Conservation (phyloP, 1,140 invertebrate species). For the Anadara kagoshimensis region DNA sequence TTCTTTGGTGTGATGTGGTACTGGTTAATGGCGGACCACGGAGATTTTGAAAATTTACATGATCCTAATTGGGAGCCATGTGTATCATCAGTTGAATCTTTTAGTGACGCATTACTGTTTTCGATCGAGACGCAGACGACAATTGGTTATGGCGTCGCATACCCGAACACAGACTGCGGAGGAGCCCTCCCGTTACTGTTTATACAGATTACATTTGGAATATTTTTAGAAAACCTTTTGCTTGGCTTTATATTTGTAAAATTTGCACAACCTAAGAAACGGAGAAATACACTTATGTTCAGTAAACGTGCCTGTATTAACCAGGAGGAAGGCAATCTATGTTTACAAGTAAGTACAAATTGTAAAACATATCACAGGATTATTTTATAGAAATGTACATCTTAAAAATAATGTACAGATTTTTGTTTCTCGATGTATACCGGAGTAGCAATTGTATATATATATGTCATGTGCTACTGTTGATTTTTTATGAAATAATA, state of each 20-base stretch:
- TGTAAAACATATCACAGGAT: not conserved
- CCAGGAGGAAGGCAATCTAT: conserved; percentile 85
- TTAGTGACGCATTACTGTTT: conserved; percentile 72
- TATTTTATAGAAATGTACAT: not conserved
- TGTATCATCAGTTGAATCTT: conserved; percentile 62
- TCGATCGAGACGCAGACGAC: conserved; percentile 76
- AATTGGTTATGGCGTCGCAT: conserved; percentile 78
- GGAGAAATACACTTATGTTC: conserved; percentile 70
- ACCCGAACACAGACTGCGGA: conserved; percentile 79
- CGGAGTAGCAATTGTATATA: too few species aligned
- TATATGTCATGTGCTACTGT: too few species aligned
- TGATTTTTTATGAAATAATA: too few species aligned
- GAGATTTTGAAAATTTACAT: conserved; percentile 84
- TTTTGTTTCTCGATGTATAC: too few species aligned
- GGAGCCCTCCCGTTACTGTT: conserved; percentile 58
- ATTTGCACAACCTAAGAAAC: conserved; percentile 67
- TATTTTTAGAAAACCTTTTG: conserved; percentile 67
- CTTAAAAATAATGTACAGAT: too few species aligned
- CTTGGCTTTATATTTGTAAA: conserved; percentile 71
- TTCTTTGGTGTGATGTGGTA: conserved; percentile 95
- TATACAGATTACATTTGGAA: conserved; percentile 67
- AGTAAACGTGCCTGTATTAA: conserved; percentile 69
- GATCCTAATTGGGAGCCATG: conserved; percentile 73
- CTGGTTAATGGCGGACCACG: conserved; percentile 93
- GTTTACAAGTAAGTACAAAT: conserved; percentile 76